Evolutionary conservation across 2,888 invertebrate genomes (phyloP), one percentile per base, ranked within the genome.

Genomic region (Parnassius glacialis): DNA sequence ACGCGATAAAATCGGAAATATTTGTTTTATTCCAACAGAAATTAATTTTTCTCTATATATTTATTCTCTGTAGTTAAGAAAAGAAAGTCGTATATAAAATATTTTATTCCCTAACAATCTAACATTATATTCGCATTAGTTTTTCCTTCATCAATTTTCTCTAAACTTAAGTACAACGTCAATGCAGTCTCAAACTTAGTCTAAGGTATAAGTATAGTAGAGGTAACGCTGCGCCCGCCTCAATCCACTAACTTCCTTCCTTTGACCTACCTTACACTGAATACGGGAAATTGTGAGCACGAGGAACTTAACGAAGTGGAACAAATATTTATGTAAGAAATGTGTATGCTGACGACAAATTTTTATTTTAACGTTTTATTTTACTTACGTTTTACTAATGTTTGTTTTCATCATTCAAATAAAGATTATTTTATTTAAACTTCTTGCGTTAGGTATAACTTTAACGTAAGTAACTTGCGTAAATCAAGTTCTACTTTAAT

Each of bases 281-380:
- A 62, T 58, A 16, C 53, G 54, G 62, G 62, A 62, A 62, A 62
- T 62, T 62, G 62, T 58, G 62, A 62, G 45, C 58, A 50, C 58
- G 58, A 54, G 44, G 16, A 62, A 58, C 62, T 58, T 54, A 62
- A 58, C 62, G 50, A 55, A 45, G 45, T 54, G 62, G 54, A 58
- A 54, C 62, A 62, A 58, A 62, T 53, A 55, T 58, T 62, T 62
- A 44, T 54, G 47, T 50, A 58, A 54, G 51, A 54, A 58, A 62
- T 51, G 54, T 51, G 42, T 50, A 43, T 53, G 42, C 13, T 54
- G 41, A 13, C 3, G 41, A 13, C 48, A 41, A 48, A 48, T 47
- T 41, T 47, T 41, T 16, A 48, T 13, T 13, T 16, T 11, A 34
- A 5, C 25, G 58, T 45, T 10, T 45, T 44, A 52, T 41, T 52